These are phyloP conservation scores for Euzetes globulus DNA, from an alignment of 2,888 invertebrate species.

Conservation along the genomic window DNA sequence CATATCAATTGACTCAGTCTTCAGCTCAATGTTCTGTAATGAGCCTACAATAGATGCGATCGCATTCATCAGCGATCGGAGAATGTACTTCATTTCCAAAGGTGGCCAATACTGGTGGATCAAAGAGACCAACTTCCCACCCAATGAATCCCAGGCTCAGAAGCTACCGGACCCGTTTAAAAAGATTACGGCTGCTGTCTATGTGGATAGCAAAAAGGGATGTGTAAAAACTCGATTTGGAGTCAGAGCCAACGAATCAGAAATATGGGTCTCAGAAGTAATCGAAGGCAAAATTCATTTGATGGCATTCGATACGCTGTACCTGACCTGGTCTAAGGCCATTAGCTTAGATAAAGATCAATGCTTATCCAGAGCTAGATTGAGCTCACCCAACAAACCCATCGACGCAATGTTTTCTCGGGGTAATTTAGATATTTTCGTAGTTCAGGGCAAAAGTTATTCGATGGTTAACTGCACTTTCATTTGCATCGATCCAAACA, in stretches of 20 bases:
- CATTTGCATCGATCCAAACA: background rate
- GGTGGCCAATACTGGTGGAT: background rate
- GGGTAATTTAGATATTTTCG: background rate
- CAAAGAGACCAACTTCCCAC: background rate
- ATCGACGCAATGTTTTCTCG: background rate
- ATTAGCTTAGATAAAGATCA: background rate
- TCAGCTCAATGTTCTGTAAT: background rate
- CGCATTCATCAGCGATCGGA: background rate
- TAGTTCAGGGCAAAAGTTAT: background rate
- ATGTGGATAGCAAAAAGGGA: background rate
- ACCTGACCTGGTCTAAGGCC: background rate
- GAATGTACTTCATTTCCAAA: background rate
- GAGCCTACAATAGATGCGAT: background rate
- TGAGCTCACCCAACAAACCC: background rate
- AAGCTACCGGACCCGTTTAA: background rate
- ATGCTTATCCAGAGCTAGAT: background rate
- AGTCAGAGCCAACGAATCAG: background rate
- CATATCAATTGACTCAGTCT: background rate
- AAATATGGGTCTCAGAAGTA: background rate
- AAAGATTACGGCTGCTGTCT: background rate
- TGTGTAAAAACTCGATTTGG: background rate
- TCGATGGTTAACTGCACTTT: background rate
- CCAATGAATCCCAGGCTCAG: background rate
- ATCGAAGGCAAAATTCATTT: background rate
- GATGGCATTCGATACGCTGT: background rate